Percentiles rank a stretch among this genome's conserved stretches.
Evolutionary conservation across 2,797 vertebrate genomes (phyloP).

Genomic region (Novumbra hubbsi): DNA sequence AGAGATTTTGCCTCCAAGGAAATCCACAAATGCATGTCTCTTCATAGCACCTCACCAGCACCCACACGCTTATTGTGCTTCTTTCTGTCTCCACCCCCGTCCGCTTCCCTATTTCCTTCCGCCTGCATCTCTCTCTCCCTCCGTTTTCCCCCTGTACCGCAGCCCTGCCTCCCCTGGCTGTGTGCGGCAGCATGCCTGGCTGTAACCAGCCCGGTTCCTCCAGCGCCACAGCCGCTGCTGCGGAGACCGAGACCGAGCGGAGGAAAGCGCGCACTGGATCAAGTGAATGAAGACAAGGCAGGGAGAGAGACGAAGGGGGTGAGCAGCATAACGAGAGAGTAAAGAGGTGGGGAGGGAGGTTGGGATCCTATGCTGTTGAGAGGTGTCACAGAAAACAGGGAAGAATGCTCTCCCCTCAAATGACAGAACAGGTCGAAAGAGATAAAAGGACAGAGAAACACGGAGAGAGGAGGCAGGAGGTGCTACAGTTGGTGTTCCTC

Average conservation of each 20-base stretch:
- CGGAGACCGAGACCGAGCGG: slow-evolving; percentile 54
- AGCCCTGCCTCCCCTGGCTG: slow-evolving; percentile 41
- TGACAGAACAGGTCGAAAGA: slow-evolving; percentile 1
- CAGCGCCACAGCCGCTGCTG: slow-evolving; percentile 44
- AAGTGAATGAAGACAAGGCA: slow-evolving; percentile 16
- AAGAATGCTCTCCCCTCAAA: slow-evolving; percentile 31
- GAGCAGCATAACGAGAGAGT: slow-evolving; percentile 15
- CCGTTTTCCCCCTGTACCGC: slow-evolving; percentile 44
- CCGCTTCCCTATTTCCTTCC: slow-evolving; percentile 14
- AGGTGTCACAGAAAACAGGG: slow-evolving; percentile 17
- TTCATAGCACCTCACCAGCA: slow-evolving; percentile 16
- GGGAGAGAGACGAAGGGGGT: slow-evolving; percentile 5
- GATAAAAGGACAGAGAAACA: background rate
- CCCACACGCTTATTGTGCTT: slow-evolving; percentile 38
- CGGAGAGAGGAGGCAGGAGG: slow-evolving; percentile 6
- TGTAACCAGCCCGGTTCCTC: slow-evolving; percentile 33
- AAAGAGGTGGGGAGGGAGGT: slow-evolving; percentile 8
- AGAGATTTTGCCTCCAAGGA: slow-evolving; percentile 7
- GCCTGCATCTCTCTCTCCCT: slow-evolving; percentile 13
- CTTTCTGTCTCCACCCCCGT: slow-evolving; percentile 5
- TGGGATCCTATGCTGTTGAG: slow-evolving; percentile 8
- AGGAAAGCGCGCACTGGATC: slow-evolving; percentile 8
- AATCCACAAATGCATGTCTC: slow-evolving; percentile 17
- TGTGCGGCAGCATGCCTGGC: slow-evolving; percentile 25
- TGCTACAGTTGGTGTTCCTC: slow-evolving; percentile 20